Percentiles rank a stretch among this genome's conserved stretches.
Evolutionary conservation across 1,140 invertebrate species (phyloP).

Genomic region (Zaprionus inermis): DNA sequence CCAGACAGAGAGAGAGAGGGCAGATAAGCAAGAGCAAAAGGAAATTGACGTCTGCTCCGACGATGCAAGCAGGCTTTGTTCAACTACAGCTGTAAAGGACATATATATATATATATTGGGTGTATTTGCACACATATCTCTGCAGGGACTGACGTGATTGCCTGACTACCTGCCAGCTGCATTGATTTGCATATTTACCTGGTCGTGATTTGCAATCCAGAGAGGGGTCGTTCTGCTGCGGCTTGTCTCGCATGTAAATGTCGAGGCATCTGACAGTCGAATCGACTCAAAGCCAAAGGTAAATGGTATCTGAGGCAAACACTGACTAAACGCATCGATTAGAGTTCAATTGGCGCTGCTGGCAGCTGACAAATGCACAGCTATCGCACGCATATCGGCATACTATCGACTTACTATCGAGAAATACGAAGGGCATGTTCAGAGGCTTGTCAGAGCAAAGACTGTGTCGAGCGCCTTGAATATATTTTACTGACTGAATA

Average conservation of each 20-base stretch:
- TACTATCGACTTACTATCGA: too few relatives aligned
- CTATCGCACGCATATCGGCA: background rate
- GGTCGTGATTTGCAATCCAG: background rate
- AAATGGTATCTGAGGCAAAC: background rate
- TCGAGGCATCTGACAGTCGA: background rate
- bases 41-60: slow-evolving; percentile 1
- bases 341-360: background rate
- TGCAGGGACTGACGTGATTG: slow-evolving; percentile 61
- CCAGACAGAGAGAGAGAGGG: background rate
- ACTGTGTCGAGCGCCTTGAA: background rate
- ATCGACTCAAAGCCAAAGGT: background rate
- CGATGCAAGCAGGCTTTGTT: background rate
- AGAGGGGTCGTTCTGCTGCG: background rate
- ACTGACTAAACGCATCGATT: background rate
- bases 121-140: background rate
- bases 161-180: slow-evolving; percentile 46
- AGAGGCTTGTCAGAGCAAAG: too few relatives aligned
- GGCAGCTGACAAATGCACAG: background rate
- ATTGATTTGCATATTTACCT: slow-evolving; percentile 78
- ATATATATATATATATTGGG: background rate
- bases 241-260: background rate
- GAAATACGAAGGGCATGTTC: too few relatives aligned
- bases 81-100: background rate
- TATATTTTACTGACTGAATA: slow-evolving; percentile 20
- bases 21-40: background rate